Evolutionary conservation across 2,888 invertebrate genomes (phyloP), one percentile per base, ranked within the genome.

Genomic region (Phaonia tiefii): DNA sequence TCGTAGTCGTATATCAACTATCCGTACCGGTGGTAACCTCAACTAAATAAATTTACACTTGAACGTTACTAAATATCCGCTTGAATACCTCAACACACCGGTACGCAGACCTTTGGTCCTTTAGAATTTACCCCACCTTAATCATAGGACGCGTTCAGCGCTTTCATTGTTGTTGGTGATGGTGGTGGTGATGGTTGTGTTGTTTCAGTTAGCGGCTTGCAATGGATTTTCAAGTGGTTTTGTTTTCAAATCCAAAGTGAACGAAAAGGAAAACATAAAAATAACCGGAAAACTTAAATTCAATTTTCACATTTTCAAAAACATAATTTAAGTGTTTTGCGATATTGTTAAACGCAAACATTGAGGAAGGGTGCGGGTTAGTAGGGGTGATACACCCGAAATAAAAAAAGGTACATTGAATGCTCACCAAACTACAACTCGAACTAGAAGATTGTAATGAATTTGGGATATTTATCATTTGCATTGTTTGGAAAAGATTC

Each of bases 271-370:
- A 63, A 26, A 51, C 2, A n/a, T 2, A 66, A 58, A 75, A 66
- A 51, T 25, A 67, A 74, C 15, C 67, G 66, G 65, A 72, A 78
- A 75, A 76, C 69, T 79, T 82, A 74, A 88, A 88, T 88, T 88
- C 87, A 88, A 88, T 88, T 88, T 88, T 87, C 86, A 83, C 85
- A 87, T 85, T 75, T 67, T 86, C 84, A 84, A 87, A 88, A 87
- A 87, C 85, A 87, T 88, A 88, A 88, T 87, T 88, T 88, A 83
- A 81, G 84, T 79, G 75, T 78, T 75, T 71, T 65, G 46, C 60
- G 70, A 54, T 54, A 13, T 80, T 84, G 84, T 83, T 83, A 84
- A 75, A 82, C 85, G 39, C 1, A 37, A 31, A 63, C 63, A 60
- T 17, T 56, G 56, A 22, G 2, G 20, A n/a, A 4, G 1, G 13